A percentile compares a stretch with the other conserved stretches of the same genome.
Conservation (phyloP, 2,113 vertebrate genomes). For the Echinops telfairi region DNA sequence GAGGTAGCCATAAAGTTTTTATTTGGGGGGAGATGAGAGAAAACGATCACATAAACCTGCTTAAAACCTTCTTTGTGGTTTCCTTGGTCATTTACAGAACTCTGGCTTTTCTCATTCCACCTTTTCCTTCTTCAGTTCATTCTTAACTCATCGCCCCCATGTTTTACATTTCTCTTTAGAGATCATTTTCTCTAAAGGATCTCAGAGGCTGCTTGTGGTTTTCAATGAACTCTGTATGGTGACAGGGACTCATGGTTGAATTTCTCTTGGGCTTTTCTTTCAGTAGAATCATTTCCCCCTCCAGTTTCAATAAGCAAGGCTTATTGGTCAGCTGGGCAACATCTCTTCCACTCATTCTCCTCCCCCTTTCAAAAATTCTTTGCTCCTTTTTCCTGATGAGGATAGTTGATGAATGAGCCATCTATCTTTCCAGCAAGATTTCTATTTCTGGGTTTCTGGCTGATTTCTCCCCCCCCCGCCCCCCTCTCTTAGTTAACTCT, state of each 20-base stretch:
- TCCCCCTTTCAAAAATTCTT: neutral
- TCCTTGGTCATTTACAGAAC: slow-evolving; percentile 49
- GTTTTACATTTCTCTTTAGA: slow-evolving; percentile 57
- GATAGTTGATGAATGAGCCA: neutral
- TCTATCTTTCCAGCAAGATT: neutral
- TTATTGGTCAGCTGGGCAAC: neutral
- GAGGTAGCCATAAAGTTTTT: neutral
- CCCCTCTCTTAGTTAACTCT: too few relatives aligned
- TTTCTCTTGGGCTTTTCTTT: neutral
- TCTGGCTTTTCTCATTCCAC: neutral
- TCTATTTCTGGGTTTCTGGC: neutral
- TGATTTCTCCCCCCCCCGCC: neutral
- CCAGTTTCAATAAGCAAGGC: neutral
- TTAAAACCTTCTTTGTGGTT: slow-evolving; percentile 73
- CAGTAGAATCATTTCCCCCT: neutral
- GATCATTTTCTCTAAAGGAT: slow-evolving; percentile 27
- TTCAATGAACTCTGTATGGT: slow-evolving; percentile 47
- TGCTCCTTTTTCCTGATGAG: neutral
- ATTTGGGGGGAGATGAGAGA: slow-evolving; percentile 46
- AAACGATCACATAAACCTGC: slow-evolving; percentile 60
- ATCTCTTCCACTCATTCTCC: fast-evolving
- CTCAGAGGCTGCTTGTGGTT: neutral
- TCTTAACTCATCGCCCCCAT: neutral
- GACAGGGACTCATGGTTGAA: neutral
- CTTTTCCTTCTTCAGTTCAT: slow-evolving; percentile 31